Percentiles rank a stretch among this genome's conserved stretches.
phyloP scores from a whole-genome alignment of 2,888 invertebrate species.

The Lobophora halterata region DNA sequence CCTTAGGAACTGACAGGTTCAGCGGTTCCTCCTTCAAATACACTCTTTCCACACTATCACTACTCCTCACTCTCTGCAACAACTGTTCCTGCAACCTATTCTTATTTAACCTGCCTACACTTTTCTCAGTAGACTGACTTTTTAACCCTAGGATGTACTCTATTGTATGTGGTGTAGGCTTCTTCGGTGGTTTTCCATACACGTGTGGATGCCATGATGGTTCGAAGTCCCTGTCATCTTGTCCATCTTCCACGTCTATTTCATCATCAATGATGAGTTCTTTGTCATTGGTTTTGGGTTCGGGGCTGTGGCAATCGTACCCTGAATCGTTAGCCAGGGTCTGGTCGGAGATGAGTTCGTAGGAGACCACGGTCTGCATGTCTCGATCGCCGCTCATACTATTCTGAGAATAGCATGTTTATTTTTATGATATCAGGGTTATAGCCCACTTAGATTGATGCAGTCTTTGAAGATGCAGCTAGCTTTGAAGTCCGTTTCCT shows the following conservation, averaged over 20 bases:
- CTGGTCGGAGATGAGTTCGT: constrained; percentile 51
- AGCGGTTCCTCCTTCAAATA: constrained; percentile 75
- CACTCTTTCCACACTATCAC: constrained; percentile 62
- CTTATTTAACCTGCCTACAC: constrained; percentile 59
- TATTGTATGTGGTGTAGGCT: constrained; percentile 93
- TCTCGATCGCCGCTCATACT: constrained; percentile 61
- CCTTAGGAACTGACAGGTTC: constrained; percentile 81
- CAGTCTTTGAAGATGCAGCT: constrained; percentile 28
- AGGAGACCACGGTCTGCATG: constrained; percentile 71
- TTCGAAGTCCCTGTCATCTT: constrained; percentile 43
- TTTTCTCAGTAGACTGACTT: too few relatives aligned
- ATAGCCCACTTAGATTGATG: constrained; percentile 43
- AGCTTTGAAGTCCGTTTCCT: constrained; percentile 34
- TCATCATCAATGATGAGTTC: constrained; percentile 54
- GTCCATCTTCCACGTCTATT: constrained; percentile 28
- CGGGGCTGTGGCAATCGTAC: constrained; percentile 49
- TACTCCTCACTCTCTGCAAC: constrained; percentile 63
- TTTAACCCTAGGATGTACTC: constrained; percentile 90
- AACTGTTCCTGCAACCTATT: constrained; percentile 70
- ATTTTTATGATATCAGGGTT: constrained; percentile 75
- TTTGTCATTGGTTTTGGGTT: constrained; percentile 58
- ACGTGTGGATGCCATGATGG: constrained; percentile 94
- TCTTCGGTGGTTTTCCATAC: constrained; percentile 89
- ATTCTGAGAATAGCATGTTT: constrained; percentile 71
- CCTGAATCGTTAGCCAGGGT: constrained; percentile 42